phyloP scores from a whole-genome alignment of 2,888 invertebrate genomes.

The Sinelater perroti region DNA sequence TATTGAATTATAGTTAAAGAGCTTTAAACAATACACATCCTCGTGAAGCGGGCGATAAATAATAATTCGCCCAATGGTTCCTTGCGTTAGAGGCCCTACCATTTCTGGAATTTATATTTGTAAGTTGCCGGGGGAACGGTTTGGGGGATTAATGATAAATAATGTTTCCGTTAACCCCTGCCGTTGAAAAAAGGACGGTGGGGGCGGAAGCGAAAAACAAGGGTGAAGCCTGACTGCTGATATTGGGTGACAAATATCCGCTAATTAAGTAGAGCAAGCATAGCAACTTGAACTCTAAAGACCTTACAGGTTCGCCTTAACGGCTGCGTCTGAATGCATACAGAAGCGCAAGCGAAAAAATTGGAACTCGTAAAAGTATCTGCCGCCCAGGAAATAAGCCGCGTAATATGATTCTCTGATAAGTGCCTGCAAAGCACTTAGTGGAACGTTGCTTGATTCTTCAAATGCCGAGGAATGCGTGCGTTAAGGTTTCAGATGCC shows the following conservation, averaged over 20 bases:
- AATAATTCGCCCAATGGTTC: conserved; percentile 14
- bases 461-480: conserved; percentile 21
- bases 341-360: conserved; percentile 43
- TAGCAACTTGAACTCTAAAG: background rate
- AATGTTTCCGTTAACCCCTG: conserved; percentile 16
- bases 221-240: background rate
- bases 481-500: conserved; percentile 11
- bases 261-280: background rate
- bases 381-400: conserved; percentile 55
- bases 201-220: conserved; percentile 2
- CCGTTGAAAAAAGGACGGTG: conserved; percentile 10
- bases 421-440: conserved; percentile 17
- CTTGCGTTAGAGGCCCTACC: conserved; percentile 4
- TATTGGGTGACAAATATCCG: conserved; percentile 10
- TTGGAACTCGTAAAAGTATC: conserved; percentile 53
- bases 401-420: conserved; percentile 44
- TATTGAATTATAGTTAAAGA: too few relatives aligned
- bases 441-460: conserved; percentile 17
- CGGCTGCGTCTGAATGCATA: too few relatives aligned
- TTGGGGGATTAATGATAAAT: conserved; percentile 16
- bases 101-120: conserved; percentile 15
- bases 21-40: too few relatives aligned
- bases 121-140: conserved; percentile 1
- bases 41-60: conserved; percentile 11
- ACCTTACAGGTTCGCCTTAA: too few relatives aligned